Evolutionary conservation across 2,797 vertebrate species (phyloP), one percentile per base, ranked within the genome.

Genomic region (Pseudomugil tenellus): DNA sequence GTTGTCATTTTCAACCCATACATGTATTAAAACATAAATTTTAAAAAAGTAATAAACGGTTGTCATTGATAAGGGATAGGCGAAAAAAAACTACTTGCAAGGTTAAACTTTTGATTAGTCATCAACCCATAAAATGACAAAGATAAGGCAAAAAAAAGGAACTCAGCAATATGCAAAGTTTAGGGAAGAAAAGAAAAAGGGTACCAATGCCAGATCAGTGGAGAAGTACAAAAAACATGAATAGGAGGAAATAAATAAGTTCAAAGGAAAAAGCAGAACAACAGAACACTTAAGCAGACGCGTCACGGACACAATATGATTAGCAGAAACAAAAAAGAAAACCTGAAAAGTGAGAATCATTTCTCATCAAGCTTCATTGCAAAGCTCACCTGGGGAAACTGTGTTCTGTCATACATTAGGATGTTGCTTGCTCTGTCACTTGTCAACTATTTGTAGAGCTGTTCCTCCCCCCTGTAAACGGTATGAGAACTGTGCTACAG

Each of bases 101-200:
- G 60, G 46, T 23, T 34, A 1, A 61, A 12, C 8, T 23, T 31
- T 37, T 63, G 23, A 46, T 19, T 49, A 57, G 3, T n/a, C 28
- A 32, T 58, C 19, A 57, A 31, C 39, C 3, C 4, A 4, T 34
- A 59, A 41, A 41, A 10, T 19, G 41, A 19, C 6, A 19, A 61
- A 63, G 23, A 41, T 16, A 1, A 32, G 66, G 48, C n/a, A 73
- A 76, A 67, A 56, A 52, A 43, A 62, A 81, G 76, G 70, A 80
- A 79, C 54, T 31, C 0, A 14, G 5, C 1, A 23, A 8, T 2
- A 16, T 4, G 35, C 3, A 3, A 2, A 31, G 43, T 28, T 74
- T 1, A 16, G 55, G 69, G 83, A 85, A 78, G 67, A 34, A 62
- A 53, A 60, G 29, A 14, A 23, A 67, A 68, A 11, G 66, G 31